phyloP scores from a whole-genome alignment of 2,888 invertebrate genomes.

The Odontothrips loti region DNA sequence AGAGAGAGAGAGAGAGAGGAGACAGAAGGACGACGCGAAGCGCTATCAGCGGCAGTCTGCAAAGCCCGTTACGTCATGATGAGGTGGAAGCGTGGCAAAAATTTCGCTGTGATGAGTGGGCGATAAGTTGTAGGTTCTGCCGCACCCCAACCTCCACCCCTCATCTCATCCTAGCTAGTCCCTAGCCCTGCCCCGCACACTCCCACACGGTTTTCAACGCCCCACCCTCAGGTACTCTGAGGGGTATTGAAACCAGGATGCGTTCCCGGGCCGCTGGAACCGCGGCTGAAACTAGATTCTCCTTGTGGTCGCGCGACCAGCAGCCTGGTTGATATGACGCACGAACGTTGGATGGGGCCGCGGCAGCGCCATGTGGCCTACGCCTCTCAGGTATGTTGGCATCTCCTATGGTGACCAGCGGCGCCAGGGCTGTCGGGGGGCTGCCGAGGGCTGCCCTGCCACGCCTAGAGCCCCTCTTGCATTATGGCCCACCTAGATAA shows the following conservation, averaged over 20 bases:
- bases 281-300: neutral
- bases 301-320: too few species aligned
- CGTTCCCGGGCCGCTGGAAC: neutral
- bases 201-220: neutral
- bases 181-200: too few species aligned
- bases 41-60: neutral
- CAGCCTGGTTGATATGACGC: too few species aligned
- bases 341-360: neutral
- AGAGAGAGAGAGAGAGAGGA: neutral
- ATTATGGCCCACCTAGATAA: slow-evolving; percentile 21
- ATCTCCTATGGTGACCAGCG: too few species aligned
- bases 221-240: too few species aligned
- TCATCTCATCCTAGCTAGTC: too few species aligned
- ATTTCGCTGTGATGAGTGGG: neutral
- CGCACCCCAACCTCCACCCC: too few species aligned
- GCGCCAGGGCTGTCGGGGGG: neutral
- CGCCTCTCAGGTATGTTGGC: too few species aligned
- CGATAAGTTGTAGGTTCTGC: neutral
- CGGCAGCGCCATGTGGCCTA: too few species aligned
- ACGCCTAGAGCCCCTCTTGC: neutral
- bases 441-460: neutral
- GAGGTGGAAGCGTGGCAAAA: neutral
- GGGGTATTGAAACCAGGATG: neutral
- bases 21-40: neutral
- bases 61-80: neutral